phyloP scores from a whole-genome alignment of 2,797 vertebrate species.

The Sebastes cheni region DNA sequence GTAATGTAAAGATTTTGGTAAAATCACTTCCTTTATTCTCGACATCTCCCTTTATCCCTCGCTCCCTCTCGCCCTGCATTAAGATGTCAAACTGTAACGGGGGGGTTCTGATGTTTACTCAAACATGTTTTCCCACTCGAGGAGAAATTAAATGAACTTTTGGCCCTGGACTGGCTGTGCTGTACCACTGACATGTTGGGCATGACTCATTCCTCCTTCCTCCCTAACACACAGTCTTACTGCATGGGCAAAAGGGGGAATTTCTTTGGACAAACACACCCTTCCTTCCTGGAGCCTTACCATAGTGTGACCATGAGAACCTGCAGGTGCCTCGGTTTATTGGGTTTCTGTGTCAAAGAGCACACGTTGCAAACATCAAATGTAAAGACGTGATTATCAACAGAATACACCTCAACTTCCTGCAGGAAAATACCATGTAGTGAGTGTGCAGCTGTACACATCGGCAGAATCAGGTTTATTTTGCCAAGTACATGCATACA shows the following conservation, averaged over 20 bases:
- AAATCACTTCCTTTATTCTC: conserved; percentile 23
- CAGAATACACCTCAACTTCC: background rate
- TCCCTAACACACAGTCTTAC: conserved; percentile 2
- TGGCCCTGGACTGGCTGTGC: conserved; percentile 19
- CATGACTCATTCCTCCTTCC: conserved; percentile 34
- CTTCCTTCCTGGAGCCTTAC: conserved; percentile 17
- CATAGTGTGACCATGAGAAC: conserved; percentile 19
- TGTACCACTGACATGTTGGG: conserved; percentile 24
- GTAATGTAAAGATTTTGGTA: conserved; percentile 22
- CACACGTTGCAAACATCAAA: conserved; percentile 4
- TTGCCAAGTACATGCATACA: no score
- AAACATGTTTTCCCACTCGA: conserved; percentile 57
- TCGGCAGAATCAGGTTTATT: no score
- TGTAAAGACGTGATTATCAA: background rate
- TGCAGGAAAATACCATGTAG: background rate
- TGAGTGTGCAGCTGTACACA: background rate
- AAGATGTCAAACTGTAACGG: conserved; percentile 42
- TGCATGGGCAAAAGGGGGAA: background rate
- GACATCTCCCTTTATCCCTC: background rate
- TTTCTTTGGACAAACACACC: conserved; percentile 45
- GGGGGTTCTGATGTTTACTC: conserved; percentile 28
- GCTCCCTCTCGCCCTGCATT: conserved; percentile 16
- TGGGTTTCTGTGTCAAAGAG: conserved; percentile 26
- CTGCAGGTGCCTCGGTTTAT: conserved; percentile 38
- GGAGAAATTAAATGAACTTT: conserved; percentile 55